Percentiles rank a stretch among this genome's conserved stretches.
phyloP scores from a whole-genome alignment of 2,797 vertebrate genomes.

The Trachops cirrhosus region DNA sequence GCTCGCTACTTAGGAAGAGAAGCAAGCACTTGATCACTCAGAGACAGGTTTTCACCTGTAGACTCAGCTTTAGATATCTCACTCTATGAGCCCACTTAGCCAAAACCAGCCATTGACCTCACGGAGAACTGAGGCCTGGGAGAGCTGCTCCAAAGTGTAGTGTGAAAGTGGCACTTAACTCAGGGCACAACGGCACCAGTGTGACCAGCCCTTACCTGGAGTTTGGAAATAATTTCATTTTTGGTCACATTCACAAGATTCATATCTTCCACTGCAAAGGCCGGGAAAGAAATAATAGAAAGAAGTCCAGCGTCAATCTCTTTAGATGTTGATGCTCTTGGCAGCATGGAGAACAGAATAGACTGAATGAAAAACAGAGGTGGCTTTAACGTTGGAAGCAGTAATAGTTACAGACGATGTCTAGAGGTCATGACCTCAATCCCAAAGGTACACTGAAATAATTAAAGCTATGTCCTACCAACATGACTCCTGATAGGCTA shows the following conservation, averaged over 20 bases:
- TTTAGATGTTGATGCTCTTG: slow-evolving; percentile 97
- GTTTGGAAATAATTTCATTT: slow-evolving; percentile 95
- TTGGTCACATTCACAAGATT: slow-evolving; percentile 95
- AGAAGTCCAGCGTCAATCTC: slow-evolving; percentile 99
- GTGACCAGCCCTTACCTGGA: slow-evolving; percentile 88
- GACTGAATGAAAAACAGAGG: slow-evolving; percentile 85
- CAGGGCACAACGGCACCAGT: background rate
- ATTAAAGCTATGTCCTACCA: slow-evolving; percentile 1
- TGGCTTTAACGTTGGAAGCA: slow-evolving; percentile 27
- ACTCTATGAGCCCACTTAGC: background rate
- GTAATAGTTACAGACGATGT: background rate
- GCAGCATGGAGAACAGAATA: slow-evolving; percentile 98
- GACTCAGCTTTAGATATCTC: background rate
- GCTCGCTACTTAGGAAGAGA: background rate
- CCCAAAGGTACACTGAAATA: background rate
- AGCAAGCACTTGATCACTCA: background rate
- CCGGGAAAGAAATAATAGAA: slow-evolving; percentile 97
- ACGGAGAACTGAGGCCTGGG: background rate
- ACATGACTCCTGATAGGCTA: background rate
- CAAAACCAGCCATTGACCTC: background rate
- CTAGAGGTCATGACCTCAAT: background rate
- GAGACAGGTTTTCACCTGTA: background rate
- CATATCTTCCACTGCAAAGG: slow-evolving; percentile 95
- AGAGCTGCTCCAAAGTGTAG: background rate
- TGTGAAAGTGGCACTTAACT: background rate